Base-by-base conservation (phyloP, 2,797 vertebrate species). In the Arremon brunneinucha region DNA sequence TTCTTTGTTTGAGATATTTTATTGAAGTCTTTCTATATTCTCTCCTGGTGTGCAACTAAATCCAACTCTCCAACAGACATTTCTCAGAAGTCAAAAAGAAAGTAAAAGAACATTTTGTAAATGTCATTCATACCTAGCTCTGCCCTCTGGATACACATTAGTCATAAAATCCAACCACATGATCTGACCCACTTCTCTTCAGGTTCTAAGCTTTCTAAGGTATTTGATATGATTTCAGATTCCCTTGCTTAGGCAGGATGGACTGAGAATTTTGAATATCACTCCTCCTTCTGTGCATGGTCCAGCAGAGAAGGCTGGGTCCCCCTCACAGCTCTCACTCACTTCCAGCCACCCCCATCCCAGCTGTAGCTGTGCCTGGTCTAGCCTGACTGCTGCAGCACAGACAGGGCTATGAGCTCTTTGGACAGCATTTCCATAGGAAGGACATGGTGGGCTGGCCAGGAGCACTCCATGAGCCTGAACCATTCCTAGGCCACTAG, bases 1-100 rank as follows among this genome's bases (percentile, higher is more conserved):
- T 94, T 43, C 53, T 84, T 94, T 90, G 35, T 83, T 49, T 71
- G 90, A 80, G 47, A 60, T 72, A 84, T 89, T 86, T 95, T 94
- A 90, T 17, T 86, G 56, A 95, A 90, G 47, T 55, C 62, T 95
- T 93, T 94, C 89, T 88, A 49, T 57, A 43, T 62, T 87, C 37
- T 89, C 28, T 81, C 24, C 65, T 83, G 37, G 46, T 62, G 37
- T 87, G 86, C 9, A 2, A 68, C 57, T 74, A 80, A 30, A 80
- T 43, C 43, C 74, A 74, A 19, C 41, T 83, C 70, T 80, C 67
- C 39, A 69, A 64, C 27, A 82, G 70, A 46, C 1, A 4, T 80
- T 88, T 92, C 37, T 92, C 56, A 76, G 43, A 90, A 93, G 47
- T 72, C 46, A 55, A 81, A 81, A 90, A 59, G 72, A 93, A 92